Evolutionary conservation across 2,797 vertebrate species (phyloP), one percentile per base, ranked within the genome.

Genomic region (Rhinatrema bivittatum): DNA sequence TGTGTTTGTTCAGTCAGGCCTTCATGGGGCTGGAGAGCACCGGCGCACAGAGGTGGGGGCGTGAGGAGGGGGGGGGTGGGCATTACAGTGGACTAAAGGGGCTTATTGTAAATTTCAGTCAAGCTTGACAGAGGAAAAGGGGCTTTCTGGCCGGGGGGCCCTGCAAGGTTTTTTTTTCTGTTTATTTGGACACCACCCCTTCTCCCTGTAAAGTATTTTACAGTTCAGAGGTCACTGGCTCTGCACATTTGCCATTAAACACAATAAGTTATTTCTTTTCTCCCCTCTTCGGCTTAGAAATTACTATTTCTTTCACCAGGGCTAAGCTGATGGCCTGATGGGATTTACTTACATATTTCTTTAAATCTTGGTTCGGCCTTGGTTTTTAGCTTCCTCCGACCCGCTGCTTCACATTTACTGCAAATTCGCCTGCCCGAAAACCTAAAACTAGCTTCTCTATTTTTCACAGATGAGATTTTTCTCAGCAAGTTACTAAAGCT

Each of bases 1-100:
- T 91, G 87, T 91, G 85, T 88, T 84, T 90, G 87, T 76, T 86
- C 86, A 86, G 78, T 81, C 88, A 90, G 88, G 88, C 87, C 78
- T 87, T 83, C 64, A 62, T 42, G 39, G 79, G 86, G 79, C 82
- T 74, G 72, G 83, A 85, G 84, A 73, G 74, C 81, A 78, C 9
- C n/a, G 26, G 63, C 51, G 70, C 74, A 68, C 70, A 72, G 73
- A 72, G 62, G 46, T n/a, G 42, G 34, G n/a, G 28, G 25, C 42
- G 34, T 42, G 50, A 39, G 50, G 50, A 42, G 21, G 41, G 28
- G 24, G 47, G 39, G 56, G 56, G 47, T 58, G 55, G 53, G 50
- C 26, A 5, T 49, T 17, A 20, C 23, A 36, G 50, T 39, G 72
- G 74, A 47, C 61, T 65, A 75, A 68, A 72, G 50, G 42, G 62